Conservation (phyloP, 2,113 vertebrate species). For the Etheostoma cragini region DNA sequence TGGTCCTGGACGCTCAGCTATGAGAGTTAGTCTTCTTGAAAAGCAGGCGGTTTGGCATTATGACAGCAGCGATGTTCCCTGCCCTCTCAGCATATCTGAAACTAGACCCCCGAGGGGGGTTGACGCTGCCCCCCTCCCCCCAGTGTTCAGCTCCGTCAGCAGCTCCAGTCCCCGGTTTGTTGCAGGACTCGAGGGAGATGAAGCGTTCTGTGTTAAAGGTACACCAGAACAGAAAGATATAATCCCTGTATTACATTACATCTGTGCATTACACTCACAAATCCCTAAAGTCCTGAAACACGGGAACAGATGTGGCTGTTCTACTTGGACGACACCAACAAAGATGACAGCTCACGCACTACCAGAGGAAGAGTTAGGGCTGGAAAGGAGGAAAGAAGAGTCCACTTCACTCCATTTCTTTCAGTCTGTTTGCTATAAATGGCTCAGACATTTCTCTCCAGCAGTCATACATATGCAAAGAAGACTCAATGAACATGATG, state of each 20-base stretch:
- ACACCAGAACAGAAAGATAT: background rate
- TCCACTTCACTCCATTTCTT: background rate
- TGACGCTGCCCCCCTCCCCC: background rate
- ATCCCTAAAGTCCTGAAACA: conserved; percentile 18
- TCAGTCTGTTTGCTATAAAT: background rate
- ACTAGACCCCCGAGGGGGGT: background rate
- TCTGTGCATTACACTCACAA: conserved; percentile 29
- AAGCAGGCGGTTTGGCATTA: background rate
- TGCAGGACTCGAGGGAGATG: conserved; percentile 4
- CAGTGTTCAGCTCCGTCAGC: conserved; percentile 19
- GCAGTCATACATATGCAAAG: background rate
- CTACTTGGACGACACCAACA: background rate
- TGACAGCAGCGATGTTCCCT: background rate
- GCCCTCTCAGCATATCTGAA: conserved; percentile 22
- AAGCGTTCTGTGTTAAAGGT: conserved; percentile 10
- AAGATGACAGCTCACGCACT: background rate
- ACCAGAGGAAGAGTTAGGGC: background rate
- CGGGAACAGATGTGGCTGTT: conserved; percentile 16
- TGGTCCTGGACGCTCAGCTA: background rate
- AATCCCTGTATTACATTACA: conserved; percentile 43
- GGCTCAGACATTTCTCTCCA: background rate
- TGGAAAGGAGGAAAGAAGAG: background rate
- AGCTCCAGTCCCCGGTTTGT: conserved; percentile 14
- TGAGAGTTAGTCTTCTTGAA: background rate
- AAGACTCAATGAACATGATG: background rate